These are phyloP conservation scores for Cuniculus paca DNA, from an alignment of 2,797 vertebrate species.

Conservation along the genomic window DNA sequence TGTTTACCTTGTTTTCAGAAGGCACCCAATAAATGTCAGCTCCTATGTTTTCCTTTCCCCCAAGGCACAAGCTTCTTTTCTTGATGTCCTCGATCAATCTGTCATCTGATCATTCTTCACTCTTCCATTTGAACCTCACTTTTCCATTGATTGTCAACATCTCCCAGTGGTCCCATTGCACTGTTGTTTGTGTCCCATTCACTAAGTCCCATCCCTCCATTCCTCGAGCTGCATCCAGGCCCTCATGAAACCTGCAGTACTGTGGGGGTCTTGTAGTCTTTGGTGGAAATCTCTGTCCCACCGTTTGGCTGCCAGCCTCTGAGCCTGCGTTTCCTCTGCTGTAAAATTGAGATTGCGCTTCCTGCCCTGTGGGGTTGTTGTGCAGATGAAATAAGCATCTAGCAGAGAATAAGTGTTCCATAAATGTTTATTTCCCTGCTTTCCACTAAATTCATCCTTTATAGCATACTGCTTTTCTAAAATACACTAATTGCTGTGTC, in stretches of 20 bases:
- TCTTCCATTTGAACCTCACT: neutral
- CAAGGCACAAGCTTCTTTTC: neutral
- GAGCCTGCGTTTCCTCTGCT: neutral
- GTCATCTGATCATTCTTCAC: neutral
- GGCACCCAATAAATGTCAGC: neutral
- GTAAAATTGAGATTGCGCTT: neutral
- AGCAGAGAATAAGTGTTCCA: neutral
- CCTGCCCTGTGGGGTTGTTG: neutral
- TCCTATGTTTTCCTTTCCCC: neutral
- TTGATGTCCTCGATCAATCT: neutral
- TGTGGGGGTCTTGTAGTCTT: constrained; percentile 4
- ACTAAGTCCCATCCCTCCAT: too few relatives aligned
- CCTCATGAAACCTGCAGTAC: neutral
- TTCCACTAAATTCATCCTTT: constrained; percentile 16
- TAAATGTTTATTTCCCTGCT: constrained; percentile 13
- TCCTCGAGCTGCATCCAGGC: neutral
- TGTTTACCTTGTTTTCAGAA: neutral
- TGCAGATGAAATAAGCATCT: neutral
- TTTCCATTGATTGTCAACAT: neutral
- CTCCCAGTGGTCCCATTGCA: neutral
- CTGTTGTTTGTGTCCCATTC: neutral
- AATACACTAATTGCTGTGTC: neutral
- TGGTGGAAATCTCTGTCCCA: constrained; percentile 16
- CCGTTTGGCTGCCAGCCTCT: neutral
- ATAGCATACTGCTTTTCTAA: neutral